Conservation (phyloP, 2,888 invertebrate genomes). For the Melieria crassipennis region DNA sequence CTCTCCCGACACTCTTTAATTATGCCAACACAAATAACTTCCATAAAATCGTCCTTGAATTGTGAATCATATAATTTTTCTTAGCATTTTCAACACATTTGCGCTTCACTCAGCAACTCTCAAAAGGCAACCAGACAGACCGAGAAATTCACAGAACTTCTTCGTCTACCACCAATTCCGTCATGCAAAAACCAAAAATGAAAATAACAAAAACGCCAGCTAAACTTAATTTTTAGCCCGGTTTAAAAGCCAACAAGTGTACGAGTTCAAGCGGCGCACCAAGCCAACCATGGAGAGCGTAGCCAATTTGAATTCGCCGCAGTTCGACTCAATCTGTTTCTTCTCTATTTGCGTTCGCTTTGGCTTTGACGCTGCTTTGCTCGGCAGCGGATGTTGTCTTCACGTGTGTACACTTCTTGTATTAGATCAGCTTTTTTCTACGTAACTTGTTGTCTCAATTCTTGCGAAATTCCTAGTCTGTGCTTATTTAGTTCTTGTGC, state of each 20-base stretch:
- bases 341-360: neutral
- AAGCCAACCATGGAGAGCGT: neutral
- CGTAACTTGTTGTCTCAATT: constrained; percentile 1
- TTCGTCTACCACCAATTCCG: no score
- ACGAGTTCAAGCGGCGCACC: neutral
- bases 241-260: neutral
- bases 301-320: constrained; percentile 1
- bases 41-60: no score
- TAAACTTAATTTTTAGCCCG: constrained; percentile 11
- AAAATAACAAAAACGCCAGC: neutral
- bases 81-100: no score
- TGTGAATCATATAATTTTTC: no score
- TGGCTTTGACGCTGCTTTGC: neutral
- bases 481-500: constrained; percentile 6
- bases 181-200: neutral
- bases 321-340: neutral
- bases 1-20: no score
- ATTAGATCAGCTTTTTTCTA: neutral
- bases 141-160: no score
- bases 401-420: neutral
- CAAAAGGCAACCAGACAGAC: no score
- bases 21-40: no score
- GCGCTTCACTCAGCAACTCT: no score
- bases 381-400: constrained; percentile 17
- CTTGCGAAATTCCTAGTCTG: constrained; percentile 26